Conservation (phyloP, 1,140 invertebrate species). For the Trachymyrmex septentrionalis region DNA sequence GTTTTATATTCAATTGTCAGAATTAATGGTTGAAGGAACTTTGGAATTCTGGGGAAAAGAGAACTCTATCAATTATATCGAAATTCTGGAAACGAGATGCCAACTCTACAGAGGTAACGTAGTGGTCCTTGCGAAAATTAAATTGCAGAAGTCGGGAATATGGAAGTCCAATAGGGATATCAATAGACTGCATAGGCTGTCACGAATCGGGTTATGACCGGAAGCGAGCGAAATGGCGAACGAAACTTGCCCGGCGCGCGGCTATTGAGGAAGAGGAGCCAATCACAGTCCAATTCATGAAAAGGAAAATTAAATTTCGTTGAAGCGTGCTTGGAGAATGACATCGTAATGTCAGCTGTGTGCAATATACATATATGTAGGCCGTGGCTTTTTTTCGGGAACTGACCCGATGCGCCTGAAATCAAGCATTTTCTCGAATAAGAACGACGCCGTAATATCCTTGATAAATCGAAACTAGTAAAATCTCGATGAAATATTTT, state of each 20-base stretch:
- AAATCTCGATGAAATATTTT: constrained; percentile 4
- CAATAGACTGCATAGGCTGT: constrained; percentile 66
- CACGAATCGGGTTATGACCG: constrained; percentile 63
- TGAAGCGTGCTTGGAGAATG: constrained; percentile 44
- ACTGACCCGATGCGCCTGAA: constrained; percentile 27
- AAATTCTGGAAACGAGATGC: constrained; percentile 19
- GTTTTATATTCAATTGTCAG: constrained; percentile 9
- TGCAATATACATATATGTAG: constrained; percentile 36
- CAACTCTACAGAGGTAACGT: constrained; percentile 40
- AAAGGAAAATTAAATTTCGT: constrained; percentile 76
- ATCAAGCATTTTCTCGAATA: constrained; percentile 28
- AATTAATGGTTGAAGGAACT: not conserved
- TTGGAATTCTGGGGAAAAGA: not conserved
- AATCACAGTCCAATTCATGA: constrained; percentile 76
- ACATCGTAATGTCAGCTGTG: constrained; percentile 51
- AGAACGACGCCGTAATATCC: not conserved
- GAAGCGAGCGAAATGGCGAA: constrained; percentile 51
- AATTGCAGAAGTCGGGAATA: constrained; percentile 70
- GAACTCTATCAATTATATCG: constrained; percentile 21
- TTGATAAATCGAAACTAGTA: constrained; percentile 22
- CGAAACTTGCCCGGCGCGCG: constrained; percentile 61
- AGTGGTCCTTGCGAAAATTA: constrained; percentile 61
- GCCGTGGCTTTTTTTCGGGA: constrained; percentile 26
- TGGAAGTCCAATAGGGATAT: constrained; percentile 65
- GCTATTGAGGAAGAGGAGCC: constrained; percentile 48